These are phyloP conservation scores for Diadophis punctatus DNA, from an alignment of 2,113 vertebrate species.

Conservation along the genomic window DNA sequence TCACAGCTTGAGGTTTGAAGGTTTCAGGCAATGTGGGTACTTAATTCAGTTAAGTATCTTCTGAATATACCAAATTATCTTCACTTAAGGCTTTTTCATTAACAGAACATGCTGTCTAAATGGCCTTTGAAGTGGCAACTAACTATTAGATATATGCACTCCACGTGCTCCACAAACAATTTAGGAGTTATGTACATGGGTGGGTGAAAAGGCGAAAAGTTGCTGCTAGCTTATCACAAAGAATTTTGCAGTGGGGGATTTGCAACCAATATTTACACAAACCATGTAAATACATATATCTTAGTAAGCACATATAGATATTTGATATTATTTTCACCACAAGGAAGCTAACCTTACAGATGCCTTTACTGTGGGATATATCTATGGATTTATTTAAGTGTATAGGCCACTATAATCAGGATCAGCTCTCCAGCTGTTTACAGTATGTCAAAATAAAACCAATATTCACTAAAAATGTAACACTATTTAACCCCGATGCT, in stretches of 20 bases:
- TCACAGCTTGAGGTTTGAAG: background rate
- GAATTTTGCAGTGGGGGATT: background rate
- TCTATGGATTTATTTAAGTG: background rate
- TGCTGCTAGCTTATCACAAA: background rate
- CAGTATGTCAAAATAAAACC: background rate
- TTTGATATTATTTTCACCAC: background rate
- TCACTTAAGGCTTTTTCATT: background rate
- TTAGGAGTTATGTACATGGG: background rate
- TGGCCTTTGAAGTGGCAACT: background rate
- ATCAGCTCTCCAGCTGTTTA: background rate
- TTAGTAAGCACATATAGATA: background rate
- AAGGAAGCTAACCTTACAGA: background rate
- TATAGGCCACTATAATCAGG: background rate
- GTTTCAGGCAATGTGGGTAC: background rate
- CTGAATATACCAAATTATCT: background rate
- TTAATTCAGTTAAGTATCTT: background rate
- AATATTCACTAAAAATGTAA: background rate
- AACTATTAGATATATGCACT: background rate
- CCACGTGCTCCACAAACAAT: background rate
- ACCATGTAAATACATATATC: background rate
- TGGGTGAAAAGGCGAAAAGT: background rate
- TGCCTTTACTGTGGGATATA: background rate
- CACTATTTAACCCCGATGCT: background rate
- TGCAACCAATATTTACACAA: background rate
- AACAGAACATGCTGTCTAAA: background rate